Base-by-base conservation (phyloP, 1,140 invertebrate species). In the Steinernema khuongi region DNA sequence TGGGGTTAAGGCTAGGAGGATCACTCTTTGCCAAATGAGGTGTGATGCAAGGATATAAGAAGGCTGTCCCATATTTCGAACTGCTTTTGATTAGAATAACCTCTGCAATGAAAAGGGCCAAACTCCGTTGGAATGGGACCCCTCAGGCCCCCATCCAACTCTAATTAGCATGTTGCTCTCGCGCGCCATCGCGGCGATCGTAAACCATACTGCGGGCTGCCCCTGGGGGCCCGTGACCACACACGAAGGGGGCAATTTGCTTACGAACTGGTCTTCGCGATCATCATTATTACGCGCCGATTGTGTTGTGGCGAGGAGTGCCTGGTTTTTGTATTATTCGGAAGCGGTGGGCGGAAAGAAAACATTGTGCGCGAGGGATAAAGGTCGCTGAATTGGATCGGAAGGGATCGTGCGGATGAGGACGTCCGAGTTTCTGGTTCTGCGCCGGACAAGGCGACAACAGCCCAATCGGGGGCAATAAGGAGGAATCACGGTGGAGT, bases 161-260 rank as follows among this genome's bases (percentile, higher is more conserved):
- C 50, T 60, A 60, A 60, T 60, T 60, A 60, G 50, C 50, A 60
- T 60, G 26, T 60, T 60, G 50, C 50, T n/a, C 22, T 60, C 50
- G 7, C 2, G 7, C 50, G 26, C 26, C 50, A 60, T 60, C 50
- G 50, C 14, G 50, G 50, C 50, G 50, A 60, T 60, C 50, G 50
- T 60, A 60, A 60, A 60, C 50, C 50, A 22, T 7, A 22, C n/a
- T 7, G 50, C 11, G 14, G 19, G 22, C 4, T 2, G 14, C 50
- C 50, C 19, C 26, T 14, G 50, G 50, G 50, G 19, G 11, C 22
- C 7, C 26, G 50, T 60, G 50, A 22, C 50, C 50, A 60, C 50
- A 14, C 50, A 60, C 22, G 50, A 11, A 17, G 50, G 36, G 7
- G n/a, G 50, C 50, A 60, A 60, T 60, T 60, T 60, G 50, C 50